Percentiles rank a stretch among this genome's conserved stretches.
These are phyloP conservation scores for Phocides pigmalion DNA, from an alignment of 1,140 invertebrate genomes.

Conservation along the genomic window DNA sequence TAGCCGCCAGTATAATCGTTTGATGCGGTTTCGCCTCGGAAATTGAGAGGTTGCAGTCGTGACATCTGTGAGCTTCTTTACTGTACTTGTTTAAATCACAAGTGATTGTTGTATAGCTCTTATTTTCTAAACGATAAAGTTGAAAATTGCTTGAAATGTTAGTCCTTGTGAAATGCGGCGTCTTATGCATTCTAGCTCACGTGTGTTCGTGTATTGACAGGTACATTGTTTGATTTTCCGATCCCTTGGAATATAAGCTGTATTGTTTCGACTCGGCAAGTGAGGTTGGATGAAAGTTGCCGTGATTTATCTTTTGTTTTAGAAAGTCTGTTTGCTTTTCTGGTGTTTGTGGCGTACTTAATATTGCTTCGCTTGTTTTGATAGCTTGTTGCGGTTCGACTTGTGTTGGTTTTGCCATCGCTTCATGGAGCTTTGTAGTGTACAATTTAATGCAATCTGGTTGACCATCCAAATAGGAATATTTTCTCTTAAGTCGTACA, in stretches of 20 bases:
- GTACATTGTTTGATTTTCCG: constrained; percentile 48
- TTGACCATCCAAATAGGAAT: no score
- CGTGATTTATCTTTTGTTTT: constrained; percentile 34
- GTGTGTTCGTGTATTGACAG: constrained; percentile 45
- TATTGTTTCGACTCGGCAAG: constrained; percentile 29
- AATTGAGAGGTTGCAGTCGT: constrained; percentile 76
- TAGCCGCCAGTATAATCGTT: constrained; percentile 71
- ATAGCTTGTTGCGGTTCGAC: constrained; percentile 1
- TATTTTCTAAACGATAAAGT: constrained; percentile 5
- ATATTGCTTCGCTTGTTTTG: constrained; percentile 23
- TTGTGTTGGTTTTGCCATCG: not conserved
- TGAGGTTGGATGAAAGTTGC: constrained; percentile 32
- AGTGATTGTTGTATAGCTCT: constrained; percentile 7
- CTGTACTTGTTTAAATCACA: constrained; percentile 37
- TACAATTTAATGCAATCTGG: no score
- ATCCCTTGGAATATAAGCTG: constrained; percentile 35
- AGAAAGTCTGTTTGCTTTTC: constrained; percentile 34
- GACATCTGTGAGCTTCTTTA: constrained; percentile 67
- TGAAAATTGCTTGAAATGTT: not conserved
- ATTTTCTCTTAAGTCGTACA: no score
- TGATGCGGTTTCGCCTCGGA: constrained; percentile 73
- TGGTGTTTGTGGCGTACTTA: constrained; percentile 25
- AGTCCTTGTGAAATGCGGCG: not conserved
- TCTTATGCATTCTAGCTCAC: constrained; percentile 25
- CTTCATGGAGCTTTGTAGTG: no score